Percentiles rank a stretch among this genome's conserved stretches.
Conservation (phyloP, 1,140 invertebrate species). For the Euglossa dilemma region DNA sequence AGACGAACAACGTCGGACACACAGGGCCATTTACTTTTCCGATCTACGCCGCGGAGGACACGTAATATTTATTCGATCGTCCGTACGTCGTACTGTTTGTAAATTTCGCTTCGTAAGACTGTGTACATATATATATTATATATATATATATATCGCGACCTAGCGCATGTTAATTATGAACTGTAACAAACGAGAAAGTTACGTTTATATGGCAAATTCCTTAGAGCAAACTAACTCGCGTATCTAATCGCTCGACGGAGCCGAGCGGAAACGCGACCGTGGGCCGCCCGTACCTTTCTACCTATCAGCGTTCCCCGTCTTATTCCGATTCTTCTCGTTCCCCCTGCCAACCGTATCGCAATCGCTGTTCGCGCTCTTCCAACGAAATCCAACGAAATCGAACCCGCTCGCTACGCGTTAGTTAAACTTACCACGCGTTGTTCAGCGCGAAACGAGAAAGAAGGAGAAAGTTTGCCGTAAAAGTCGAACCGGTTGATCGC, state of each 20-base stretch:
- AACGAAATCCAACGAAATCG: no score
- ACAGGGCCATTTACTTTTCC: slow-evolving; percentile 34
- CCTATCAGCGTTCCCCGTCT: slow-evolving; percentile 1
- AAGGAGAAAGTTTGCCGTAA: no score
- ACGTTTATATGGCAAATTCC: slow-evolving; percentile 48
- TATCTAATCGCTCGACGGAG: slow-evolving; percentile 24
- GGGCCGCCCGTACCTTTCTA: background rate
- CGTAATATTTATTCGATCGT: slow-evolving; percentile 76
- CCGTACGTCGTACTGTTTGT: slow-evolving; percentile 79
- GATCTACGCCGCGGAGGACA: slow-evolving; percentile 42
- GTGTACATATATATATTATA: slow-evolving; percentile 79
- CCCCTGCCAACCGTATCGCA: background rate
- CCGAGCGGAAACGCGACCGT: background rate
- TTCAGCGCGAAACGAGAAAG: no score
- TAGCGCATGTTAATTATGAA: slow-evolving; percentile 72
- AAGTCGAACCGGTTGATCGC: background rate
- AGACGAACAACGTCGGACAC: background rate
- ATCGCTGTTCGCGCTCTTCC: background rate
- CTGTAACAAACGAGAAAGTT: slow-evolving; percentile 39
- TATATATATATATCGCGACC: slow-evolving; percentile 67
- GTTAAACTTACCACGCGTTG: background rate
- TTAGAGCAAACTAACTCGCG: slow-evolving; percentile 10
- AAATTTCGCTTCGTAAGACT: slow-evolving; percentile 82
- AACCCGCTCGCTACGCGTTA: background rate
- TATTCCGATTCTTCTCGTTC: background rate